Conservation (phyloP, 2,113 vertebrate species). For the Pteropus alecto region DNA sequence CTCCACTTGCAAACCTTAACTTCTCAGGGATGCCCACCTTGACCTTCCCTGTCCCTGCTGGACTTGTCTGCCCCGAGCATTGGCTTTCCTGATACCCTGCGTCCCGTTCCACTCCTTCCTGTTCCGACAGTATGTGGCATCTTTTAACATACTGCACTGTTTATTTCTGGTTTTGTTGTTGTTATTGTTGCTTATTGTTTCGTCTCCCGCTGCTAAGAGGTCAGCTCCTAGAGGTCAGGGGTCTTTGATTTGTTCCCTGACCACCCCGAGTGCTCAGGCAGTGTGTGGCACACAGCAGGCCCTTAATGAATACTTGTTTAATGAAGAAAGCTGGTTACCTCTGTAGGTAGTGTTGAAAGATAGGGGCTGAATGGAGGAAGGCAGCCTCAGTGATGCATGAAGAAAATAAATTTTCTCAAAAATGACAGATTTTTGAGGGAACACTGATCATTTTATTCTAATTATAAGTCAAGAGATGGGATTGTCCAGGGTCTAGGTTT, state of each 20-base stretch:
- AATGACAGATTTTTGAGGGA: constrained; percentile 11
- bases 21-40: neutral
- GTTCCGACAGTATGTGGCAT: rapidly evolving
- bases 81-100: neutral
- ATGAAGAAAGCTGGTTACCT: neutral
- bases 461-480: neutral
- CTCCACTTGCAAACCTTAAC: neutral
- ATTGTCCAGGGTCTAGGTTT: neutral
- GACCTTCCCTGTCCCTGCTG: rapidly evolving
- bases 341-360: neutral
- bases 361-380: neutral
- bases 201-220: neutral
- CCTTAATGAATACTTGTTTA: neutral
- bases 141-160: rapidly evolving
- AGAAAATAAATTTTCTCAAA: constrained; percentile 4
- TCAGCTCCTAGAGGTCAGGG: neutral
- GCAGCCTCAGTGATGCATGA: neutral
- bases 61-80: rapidly evolving
- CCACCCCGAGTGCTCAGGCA: neutral
- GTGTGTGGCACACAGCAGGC: neutral
- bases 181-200: neutral
- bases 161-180: neutral
- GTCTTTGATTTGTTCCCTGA: neutral
- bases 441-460: constrained; percentile 16
- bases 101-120: too few relatives aligned